Evolutionary conservation across 2,797 vertebrate species (phyloP), one percentile per base, ranked within the genome.

Genomic region (Potorous gilbertii): DNA sequence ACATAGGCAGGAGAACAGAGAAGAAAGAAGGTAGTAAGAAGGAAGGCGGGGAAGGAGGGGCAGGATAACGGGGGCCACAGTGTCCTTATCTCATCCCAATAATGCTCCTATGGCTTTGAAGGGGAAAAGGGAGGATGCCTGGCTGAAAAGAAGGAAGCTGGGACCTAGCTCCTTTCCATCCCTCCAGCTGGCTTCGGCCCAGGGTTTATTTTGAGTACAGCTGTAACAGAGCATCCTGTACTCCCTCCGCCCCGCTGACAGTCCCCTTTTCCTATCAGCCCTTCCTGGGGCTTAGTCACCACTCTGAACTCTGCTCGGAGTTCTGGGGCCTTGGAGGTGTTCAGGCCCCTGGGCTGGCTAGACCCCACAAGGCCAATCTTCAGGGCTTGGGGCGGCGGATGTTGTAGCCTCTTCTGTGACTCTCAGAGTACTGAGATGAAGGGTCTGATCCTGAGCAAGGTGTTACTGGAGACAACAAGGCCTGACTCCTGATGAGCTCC

Each of bases 401-500:
- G 40, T 91, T 11, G 4, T 55, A 66, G 93, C 40, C 92, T 50
- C 0, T 56, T 74, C 57, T 81, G 27, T 0, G n/a, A 27, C 4
- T 59, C 16, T 11, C 16, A 52, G 34, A 1, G 24, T 2, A 29
- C 4, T 2, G 52, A 62, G 29, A n/a, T 13, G 55, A 31, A 27
- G 55, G 27, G 1, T 74, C n/a, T 0, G 40, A 62, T 62, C 59
- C 59, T 62, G 31, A 34, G 59, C 4, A 62, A 62, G 59, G 91
- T 8, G 3, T 27, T 9, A 12, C 55, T 0, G 96, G 94, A 50
- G 98, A 93, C 24, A 98, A 98, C 95, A 99, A 97, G 24, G 99
- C 97, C 98, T 99, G 99, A 91, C 99, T 99, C 74, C 98, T 98
- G 97, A 99, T 99, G 54, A 99, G 99, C 95, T 99, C 99, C 0